Conservation (phyloP, 2,113 vertebrate species). For the Saguinus imperator region DNA sequence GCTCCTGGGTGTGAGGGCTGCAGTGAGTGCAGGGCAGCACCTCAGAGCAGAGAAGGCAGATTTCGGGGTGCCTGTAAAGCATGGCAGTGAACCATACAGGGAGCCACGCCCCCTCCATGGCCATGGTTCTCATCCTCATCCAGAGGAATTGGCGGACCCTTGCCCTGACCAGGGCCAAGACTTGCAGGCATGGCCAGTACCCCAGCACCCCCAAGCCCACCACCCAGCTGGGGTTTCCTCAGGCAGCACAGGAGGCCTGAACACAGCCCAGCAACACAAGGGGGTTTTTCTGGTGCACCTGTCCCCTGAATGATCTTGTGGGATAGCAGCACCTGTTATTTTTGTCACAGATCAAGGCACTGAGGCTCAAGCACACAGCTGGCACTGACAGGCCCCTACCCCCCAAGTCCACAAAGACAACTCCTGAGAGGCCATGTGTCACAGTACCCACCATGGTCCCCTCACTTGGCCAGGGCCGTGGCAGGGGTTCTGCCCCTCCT, state of each 20-base stretch:
- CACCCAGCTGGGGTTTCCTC: background rate
- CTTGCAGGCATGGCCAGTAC: background rate
- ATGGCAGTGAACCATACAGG: fast-evolving
- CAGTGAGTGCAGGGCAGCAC: background rate
- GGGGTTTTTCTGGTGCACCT: background rate
- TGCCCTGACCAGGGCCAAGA: background rate
- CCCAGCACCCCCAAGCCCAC: background rate
- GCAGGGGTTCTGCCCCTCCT: background rate
- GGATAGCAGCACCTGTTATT: background rate
- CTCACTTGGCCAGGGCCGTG: background rate
- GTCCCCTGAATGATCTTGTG: background rate
- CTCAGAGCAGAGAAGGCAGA: background rate
- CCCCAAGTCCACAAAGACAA: background rate
- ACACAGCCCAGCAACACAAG: background rate
- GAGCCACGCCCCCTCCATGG: background rate
- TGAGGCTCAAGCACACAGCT: background rate
- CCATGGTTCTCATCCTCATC: fast-evolving
- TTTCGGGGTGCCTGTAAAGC: fast-evolving
- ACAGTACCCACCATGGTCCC: background rate
- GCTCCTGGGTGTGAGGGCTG: conserved; percentile 32
- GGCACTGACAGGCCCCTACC: background rate
- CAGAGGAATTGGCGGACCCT: background rate
- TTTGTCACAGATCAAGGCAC: background rate
- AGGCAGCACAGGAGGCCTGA: background rate
- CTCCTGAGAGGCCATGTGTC: background rate